Base-by-base conservation (phyloP, 2,888 invertebrate genomes). In the Drosophila birchii region DNA sequence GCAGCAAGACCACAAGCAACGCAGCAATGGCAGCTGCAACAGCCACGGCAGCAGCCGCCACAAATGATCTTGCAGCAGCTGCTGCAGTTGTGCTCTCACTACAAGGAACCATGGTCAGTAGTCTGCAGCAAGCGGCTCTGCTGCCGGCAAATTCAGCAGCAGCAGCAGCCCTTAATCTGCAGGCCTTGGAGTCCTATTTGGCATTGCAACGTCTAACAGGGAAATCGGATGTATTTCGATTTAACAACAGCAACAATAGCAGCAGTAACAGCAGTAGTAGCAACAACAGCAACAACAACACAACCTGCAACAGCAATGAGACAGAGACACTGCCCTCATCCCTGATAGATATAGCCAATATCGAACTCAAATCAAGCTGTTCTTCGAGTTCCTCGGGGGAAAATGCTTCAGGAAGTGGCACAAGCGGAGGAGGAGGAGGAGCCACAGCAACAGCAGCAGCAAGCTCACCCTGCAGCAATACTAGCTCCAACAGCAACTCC, bases 141-240 rank as follows among this genome's bases (percentile, higher is more conserved):
- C 92, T 97, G 83, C 97, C 97, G 9, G 95, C 96, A 0, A 96
- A 96, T 83, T 96, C 96, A 3, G 96, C 96, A 6, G 97, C 96
- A 11, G 97, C 97, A 41, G 96, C 96, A 41, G 97, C 97, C 0
- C 93, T 97, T 23, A 97, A 97, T 92, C 94, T 97, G 39, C 97
- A 97, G 93, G 97, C 97, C 34, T 93, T 97, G 73, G 97, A 97
- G 93, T 97, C 96, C 49, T 97, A 97, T 93, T 94, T 97, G 91
- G 96, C 97, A 55, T 93, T 97, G 75, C 97, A 97, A 93, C 94
- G 97, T 78, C 94, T 97, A 59, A 96, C 96, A 55, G 93, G 94
- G 51, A 95, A 95, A 90, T 94, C 95, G 89, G 95, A 96, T 88
- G 95, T 95, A 68, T 92, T 95, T 77, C 95, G 95, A 90, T 92